Percentiles rank a stretch among this genome's conserved stretches.
Evolutionary conservation across 2,888 invertebrate genomes (phyloP).

Genomic region (Limnephilus auricula): DNA sequence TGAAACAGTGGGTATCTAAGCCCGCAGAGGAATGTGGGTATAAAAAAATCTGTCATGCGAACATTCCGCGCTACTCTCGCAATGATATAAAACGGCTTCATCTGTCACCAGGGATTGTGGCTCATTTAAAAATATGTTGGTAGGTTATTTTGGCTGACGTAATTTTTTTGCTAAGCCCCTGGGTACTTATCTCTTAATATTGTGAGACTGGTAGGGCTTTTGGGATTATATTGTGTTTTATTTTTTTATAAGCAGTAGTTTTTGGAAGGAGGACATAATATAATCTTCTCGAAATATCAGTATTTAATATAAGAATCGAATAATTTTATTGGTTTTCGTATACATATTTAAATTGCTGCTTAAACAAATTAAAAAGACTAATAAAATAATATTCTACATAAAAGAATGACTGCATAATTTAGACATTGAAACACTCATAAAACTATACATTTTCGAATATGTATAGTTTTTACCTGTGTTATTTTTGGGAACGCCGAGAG

Average conservation of each 20-base stretch:
- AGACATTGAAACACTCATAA: no score
- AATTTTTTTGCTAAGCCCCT: background rate
- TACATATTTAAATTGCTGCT: no score
- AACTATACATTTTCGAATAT: no score
- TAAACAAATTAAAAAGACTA: no score
- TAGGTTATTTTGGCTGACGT: background rate
- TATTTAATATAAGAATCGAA: no score
- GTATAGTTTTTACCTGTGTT: no score
- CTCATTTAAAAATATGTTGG: conserved; percentile 2
- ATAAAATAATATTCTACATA: no score
- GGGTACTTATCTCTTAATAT: background rate
- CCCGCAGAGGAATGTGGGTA: background rate
- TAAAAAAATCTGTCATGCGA: background rate
- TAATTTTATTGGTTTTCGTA: no score
- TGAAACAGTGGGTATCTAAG: background rate
- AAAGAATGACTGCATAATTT: no score
- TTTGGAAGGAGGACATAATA: background rate
- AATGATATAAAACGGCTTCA: background rate
- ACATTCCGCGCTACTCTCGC: background rate
- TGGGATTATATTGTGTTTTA: background rate
- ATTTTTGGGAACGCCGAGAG: no score
- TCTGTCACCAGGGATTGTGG: background rate
- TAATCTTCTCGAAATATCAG: no score
- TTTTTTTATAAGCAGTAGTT: background rate
- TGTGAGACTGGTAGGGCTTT: background rate